phyloP scores from a whole-genome alignment of 2,797 vertebrate genomes.

The Danio albolineatus region DNA sequence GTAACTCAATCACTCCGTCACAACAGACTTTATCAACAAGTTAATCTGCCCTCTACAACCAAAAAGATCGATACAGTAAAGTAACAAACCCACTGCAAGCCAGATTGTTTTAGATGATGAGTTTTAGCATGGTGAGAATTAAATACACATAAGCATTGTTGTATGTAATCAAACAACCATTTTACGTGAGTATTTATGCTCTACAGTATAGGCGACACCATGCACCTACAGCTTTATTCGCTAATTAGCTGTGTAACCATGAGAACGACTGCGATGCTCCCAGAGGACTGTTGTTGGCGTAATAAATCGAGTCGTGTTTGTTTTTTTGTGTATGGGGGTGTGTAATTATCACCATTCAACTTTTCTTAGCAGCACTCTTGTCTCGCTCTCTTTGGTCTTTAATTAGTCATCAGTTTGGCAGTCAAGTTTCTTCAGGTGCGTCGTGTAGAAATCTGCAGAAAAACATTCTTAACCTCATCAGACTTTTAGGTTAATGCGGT shows the following conservation, averaged over 20 bases:
- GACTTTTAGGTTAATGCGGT: neutral
- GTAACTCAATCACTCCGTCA: conserved; percentile 32
- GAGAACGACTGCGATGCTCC: neutral
- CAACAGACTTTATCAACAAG: conserved; percentile 16
- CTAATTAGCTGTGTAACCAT: conserved; percentile 29
- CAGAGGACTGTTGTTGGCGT: conserved; percentile 7
- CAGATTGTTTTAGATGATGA: neutral
- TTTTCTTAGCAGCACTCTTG: conserved; percentile 22
- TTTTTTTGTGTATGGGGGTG: neutral
- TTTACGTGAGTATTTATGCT: neutral
- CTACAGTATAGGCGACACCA: neutral
- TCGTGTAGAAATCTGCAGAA: neutral
- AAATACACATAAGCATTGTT: neutral
- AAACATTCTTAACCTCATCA: neutral
- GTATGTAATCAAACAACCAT: neutral
- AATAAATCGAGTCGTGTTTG: conserved; percentile 20
- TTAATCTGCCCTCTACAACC: conserved; percentile 1
- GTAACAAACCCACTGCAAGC: neutral
- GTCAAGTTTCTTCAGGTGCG: conserved; percentile 13
- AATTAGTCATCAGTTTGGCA: conserved; percentile 23
- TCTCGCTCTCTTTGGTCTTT: conserved; percentile 1
- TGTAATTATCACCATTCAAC: conserved; percentile 37
- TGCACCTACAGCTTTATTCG: conserved; percentile 23
- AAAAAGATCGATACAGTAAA: neutral
- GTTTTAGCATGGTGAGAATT: neutral